phyloP scores from a whole-genome alignment of 2,888 invertebrate genomes.

The Ethmia dodecea region DNA sequence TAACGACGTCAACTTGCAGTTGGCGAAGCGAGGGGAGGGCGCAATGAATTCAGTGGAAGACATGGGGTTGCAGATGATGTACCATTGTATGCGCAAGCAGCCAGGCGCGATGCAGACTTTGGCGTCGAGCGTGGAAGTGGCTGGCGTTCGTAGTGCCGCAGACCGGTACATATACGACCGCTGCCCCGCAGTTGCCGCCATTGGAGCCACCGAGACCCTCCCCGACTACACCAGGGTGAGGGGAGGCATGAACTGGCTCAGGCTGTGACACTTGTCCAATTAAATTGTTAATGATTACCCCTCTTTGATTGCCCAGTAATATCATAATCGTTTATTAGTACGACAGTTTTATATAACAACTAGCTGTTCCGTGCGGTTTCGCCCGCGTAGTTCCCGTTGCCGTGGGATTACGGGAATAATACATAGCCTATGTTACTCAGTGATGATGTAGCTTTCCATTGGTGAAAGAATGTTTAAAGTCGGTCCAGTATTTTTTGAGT shows the following conservation, averaged over 20 bases:
- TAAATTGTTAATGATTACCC: too few relatives aligned
- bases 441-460: too few relatives aligned
- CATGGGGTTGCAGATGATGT: constrained; percentile 48
- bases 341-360: too few relatives aligned
- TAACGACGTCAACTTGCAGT: constrained; percentile 38
- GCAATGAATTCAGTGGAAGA: constrained; percentile 43
- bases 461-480: too few relatives aligned
- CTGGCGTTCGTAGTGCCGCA: constrained; percentile 20
- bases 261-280: not conserved
- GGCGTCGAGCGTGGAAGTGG: constrained; percentile 13
- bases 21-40: constrained; percentile 36
- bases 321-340: too few relatives aligned
- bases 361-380: too few relatives aligned
- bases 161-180: constrained; percentile 53
- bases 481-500: too few relatives aligned
- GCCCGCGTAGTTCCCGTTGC: too few relatives aligned
- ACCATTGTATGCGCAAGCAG: constrained; percentile 31
- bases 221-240: constrained; percentile 54
- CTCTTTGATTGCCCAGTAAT: too few relatives aligned
- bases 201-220: constrained; percentile 60
- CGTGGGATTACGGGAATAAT: too few relatives aligned
- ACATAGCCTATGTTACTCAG: too few relatives aligned
- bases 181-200: constrained; percentile 54
- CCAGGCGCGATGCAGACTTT: constrained; percentile 19
- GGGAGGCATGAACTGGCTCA: constrained; percentile 52